Evolutionary conservation across 2,113 vertebrate genomes (phyloP), one percentile per base, ranked within the genome.

Genomic region (Channa argus): DNA sequence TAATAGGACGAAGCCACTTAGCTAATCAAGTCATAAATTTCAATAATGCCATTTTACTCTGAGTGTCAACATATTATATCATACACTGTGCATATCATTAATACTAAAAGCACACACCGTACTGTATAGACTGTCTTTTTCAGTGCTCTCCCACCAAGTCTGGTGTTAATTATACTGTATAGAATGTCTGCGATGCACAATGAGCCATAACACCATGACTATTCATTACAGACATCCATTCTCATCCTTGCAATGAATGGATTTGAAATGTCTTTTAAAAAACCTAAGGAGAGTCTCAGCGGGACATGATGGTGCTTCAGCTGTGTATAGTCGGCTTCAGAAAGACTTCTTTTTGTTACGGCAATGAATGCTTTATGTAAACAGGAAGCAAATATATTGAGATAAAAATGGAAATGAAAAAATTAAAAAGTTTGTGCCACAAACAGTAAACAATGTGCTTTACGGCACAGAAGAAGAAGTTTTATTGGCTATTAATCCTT

Each of bases 211-310:
- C 53, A 44, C n/a, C 66, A 56, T 43, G 43, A 44, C 59, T 59
- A 58, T 46, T 80, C 68, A 43, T 71, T 66, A 71, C 53, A 62
- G 58, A 53, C 24, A 14, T 50, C 43, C 13, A 10, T 54, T 69
- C 15, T 33, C 43, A 24, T 69, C 47, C 15, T 43, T 15, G 15
- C 68, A 38, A 51, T 63, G 3, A 53, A 44, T 49, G 2, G 50
- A 63, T 65, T 46, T 13, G 63, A 13, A 59, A 37, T 50, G 43
- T 54, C 43, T 41, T 61, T 63, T 47, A n/a, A 59, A 39, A 43
- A 61, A 46, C 24, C 24, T 24, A 24, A 24, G 24, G 24, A 24
- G 24, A 24, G 24, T 24, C 24, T 24, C 24, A 24, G 24, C 24
- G 24, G 24, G 24, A 24, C 24, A 24, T 24, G 24, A 24, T 24